Evolutionary conservation across 2,797 vertebrate species (phyloP).

Genomic region (Thamnophis elegans): DNA sequence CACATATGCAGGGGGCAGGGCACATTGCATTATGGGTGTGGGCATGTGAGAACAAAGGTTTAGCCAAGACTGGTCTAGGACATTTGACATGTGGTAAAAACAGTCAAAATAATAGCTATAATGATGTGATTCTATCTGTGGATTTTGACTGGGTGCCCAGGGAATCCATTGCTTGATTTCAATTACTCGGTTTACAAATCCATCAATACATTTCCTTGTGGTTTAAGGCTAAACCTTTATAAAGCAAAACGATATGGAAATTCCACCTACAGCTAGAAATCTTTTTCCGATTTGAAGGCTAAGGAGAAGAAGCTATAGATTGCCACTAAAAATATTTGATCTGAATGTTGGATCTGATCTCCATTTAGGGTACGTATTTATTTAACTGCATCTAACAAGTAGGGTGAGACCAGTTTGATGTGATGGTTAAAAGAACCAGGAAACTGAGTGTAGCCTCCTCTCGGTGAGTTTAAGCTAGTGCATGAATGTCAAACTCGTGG

Average conservation of each 20-base stretch:
- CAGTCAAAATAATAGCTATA: background rate
- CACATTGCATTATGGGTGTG: too few species aligned
- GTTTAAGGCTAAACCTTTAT: background rate
- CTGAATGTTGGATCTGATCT: background rate
- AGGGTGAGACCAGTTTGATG: background rate
- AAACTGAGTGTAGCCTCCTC: background rate
- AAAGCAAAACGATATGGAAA: background rate
- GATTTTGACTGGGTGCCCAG: background rate
- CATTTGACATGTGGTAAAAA: background rate
- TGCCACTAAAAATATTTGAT: background rate
- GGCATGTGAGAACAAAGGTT: too few species aligned
- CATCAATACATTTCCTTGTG: background rate
- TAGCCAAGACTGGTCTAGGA: background rate
- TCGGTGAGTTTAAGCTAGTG: background rate
- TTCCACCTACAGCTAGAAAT: background rate
- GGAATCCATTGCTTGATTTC: background rate
- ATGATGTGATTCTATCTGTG: background rate
- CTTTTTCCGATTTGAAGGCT: background rate
- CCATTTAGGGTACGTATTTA: background rate
- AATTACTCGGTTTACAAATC: background rate
- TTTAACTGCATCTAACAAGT: conserved; percentile 5
- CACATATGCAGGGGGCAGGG: too few species aligned
- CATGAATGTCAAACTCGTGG: too few species aligned
- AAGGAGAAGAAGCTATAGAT: background rate
- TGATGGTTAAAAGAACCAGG: background rate